Percentiles rank a stretch among this genome's conserved stretches.
Conservation (phyloP, 2,888 invertebrate genomes). For the Stenoptilia bipunctidactyla region DNA sequence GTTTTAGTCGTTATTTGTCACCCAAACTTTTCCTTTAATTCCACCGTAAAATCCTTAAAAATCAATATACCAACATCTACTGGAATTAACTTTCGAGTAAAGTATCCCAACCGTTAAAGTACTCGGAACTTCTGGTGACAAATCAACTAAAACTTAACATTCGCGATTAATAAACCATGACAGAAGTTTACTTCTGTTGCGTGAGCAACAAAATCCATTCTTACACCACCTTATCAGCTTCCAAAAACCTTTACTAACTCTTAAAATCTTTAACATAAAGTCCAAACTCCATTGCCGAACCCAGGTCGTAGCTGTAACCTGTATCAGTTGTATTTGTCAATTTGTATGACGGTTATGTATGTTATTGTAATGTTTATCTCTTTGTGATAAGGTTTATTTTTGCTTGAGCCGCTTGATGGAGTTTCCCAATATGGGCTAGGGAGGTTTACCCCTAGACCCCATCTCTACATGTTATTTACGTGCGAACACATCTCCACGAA, state of each 20-base stretch:
- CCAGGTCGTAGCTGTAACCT: no score
- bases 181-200: slow-evolving; percentile 61
- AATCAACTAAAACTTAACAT: slow-evolving; percentile 43
- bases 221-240: slow-evolving; percentile 21
- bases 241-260: not conserved
- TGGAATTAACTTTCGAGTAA: slow-evolving; percentile 8
- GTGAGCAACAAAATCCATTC: slow-evolving; percentile 57
- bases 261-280: no score
- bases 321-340: not conserved
- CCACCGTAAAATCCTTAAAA: no score
- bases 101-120: slow-evolving; percentile 18
- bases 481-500: slow-evolving; percentile 64
- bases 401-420: slow-evolving; percentile 7
- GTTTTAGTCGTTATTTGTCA: no score
- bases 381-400: slow-evolving; percentile 21
- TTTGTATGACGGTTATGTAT: not conserved
- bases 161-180: slow-evolving; percentile 58
- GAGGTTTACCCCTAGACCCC: slow-evolving; percentile 40
- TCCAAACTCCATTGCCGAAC: no score
- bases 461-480: slow-evolving; percentile 69
- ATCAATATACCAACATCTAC: no score
- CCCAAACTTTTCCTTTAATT: no score
- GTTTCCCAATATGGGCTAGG: slow-evolving; percentile 17
- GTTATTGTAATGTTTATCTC: slow-evolving; percentile 18
- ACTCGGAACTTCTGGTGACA: slow-evolving; percentile 17